Evolutionary conservation across 1,140 invertebrate species (phyloP).

Genomic region (Pogonomyrmex barbatus): DNA sequence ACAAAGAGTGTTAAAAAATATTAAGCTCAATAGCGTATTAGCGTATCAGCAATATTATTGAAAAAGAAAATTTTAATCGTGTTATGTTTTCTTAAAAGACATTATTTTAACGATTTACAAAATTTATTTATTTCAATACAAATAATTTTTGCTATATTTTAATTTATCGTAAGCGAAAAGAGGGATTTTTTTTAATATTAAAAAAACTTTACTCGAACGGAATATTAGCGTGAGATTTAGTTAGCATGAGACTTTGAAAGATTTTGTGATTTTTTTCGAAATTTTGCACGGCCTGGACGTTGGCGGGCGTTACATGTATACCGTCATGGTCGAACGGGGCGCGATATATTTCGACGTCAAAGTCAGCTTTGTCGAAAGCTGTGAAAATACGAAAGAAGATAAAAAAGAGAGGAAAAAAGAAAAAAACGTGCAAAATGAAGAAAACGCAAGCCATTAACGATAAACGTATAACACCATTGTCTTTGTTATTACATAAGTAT

Average conservation of each 20-base stretch:
- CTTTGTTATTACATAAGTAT: background rate
- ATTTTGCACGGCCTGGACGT: conserved; percentile 30
- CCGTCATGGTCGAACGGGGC: conserved; percentile 42
- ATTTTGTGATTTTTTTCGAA: conserved; percentile 32
- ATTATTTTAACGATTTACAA: background rate
- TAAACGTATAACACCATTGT: background rate
- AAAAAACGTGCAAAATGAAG: background rate
- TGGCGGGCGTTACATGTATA: conserved; percentile 29
- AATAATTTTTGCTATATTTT: background rate
- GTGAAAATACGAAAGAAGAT: conserved; percentile 45
- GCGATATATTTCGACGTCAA: conserved; percentile 57
- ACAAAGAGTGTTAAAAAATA: conserved; percentile 1
- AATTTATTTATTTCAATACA: background rate
- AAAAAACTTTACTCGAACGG: background rate
- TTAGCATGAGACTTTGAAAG: background rate
- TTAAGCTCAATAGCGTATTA: background rate
- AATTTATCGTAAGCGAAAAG: background rate
- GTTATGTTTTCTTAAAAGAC: background rate
- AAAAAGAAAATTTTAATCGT: background rate
- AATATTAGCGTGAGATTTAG: conserved; percentile 17
- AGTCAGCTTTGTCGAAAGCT: conserved; percentile 59
- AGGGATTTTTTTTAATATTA: background rate
- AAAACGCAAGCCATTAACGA: background rate
- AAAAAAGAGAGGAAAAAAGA: conserved; percentile 11
- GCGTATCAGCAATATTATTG: background rate